These are phyloP conservation scores for Coelopa pilipes DNA, from an alignment of 2,888 invertebrate genomes.

Conservation along the genomic window DNA sequence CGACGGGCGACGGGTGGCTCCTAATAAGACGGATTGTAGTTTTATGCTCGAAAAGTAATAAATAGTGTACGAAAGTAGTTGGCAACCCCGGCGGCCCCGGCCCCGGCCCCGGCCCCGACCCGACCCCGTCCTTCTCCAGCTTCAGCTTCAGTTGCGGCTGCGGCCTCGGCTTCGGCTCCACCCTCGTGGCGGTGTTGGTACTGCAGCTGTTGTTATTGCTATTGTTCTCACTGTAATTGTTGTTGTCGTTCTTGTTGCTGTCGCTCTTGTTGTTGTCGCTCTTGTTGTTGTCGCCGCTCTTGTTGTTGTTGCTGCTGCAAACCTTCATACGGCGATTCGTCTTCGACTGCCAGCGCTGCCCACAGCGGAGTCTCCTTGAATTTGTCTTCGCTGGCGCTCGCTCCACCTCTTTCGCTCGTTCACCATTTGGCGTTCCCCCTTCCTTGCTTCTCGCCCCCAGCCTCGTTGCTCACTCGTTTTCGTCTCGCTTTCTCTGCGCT, in stretches of 20 bases:
- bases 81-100: slow-evolving; percentile 7
- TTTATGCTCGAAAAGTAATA: slow-evolving; percentile 60
- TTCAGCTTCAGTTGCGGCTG: background rate
- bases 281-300: background rate
- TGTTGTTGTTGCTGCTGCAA: slow-evolving; percentile 19
- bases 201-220: background rate
- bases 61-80: slow-evolving; percentile 50
- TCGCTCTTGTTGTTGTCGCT: background rate
- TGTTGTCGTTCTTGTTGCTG: slow-evolving; percentile 4
- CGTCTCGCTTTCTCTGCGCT: too few species aligned
- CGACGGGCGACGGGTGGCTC: background rate
- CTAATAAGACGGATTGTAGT: slow-evolving; percentile 48
- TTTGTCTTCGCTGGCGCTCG: too few species aligned
- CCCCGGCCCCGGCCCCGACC: background rate
- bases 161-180: background rate
- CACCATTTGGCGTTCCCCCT: too few species aligned
- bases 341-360: slow-evolving; percentile 31
- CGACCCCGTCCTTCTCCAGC: background rate
- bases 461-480: too few species aligned
- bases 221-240: background rate
- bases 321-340: slow-evolving; percentile 34
- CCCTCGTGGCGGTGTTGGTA: background rate
- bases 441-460: too few species aligned
- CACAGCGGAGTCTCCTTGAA: too few species aligned
- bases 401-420: too few species aligned